Evolutionary conservation across 2,888 invertebrate species (phyloP).

Genomic region (Muscina levida): DNA sequence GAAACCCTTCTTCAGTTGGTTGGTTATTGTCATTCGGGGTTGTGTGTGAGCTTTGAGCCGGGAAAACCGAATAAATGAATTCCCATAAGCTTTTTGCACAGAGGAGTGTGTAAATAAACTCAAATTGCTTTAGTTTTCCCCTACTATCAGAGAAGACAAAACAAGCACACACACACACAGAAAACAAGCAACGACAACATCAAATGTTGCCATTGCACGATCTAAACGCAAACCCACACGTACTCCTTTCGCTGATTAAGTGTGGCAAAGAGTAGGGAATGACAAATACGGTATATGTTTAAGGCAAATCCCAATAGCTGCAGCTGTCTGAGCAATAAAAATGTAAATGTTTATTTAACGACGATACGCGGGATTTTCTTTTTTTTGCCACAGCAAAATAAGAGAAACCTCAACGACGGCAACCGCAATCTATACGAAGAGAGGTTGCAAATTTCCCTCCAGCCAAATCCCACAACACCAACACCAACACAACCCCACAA

Average conservation of each 20-base stretch:
- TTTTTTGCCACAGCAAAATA: not conserved
- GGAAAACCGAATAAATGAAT: constrained; percentile 45
- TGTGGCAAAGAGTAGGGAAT: too few species aligned
- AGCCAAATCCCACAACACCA: too few species aligned
- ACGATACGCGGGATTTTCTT: constrained; percentile 36
- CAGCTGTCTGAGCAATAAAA: constrained; percentile 48
- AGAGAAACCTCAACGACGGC: too few species aligned
- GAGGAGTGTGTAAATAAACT: constrained; percentile 50
- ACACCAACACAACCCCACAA: not conserved
- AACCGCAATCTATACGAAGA: not conserved
- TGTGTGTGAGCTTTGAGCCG: too few species aligned
- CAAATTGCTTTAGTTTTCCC: too few species aligned
- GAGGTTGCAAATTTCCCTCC: too few species aligned
- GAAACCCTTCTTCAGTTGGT: not conserved
- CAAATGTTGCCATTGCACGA: too few species aligned
- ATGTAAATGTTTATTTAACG: constrained; percentile 57
- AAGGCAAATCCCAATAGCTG: constrained; percentile 44
- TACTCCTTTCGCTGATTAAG: too few species aligned
- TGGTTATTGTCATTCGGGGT: too few species aligned
- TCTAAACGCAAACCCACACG: too few species aligned
- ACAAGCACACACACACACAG: not conserved
- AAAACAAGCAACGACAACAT: too few species aligned
- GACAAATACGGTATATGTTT: constrained; percentile 13
- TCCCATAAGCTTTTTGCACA: constrained; percentile 53
- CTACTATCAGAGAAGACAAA: not conserved